These are phyloP conservation scores for Brachionus sp. DNA, from an alignment of 1,140 invertebrate species.

Conservation along the genomic window DNA sequence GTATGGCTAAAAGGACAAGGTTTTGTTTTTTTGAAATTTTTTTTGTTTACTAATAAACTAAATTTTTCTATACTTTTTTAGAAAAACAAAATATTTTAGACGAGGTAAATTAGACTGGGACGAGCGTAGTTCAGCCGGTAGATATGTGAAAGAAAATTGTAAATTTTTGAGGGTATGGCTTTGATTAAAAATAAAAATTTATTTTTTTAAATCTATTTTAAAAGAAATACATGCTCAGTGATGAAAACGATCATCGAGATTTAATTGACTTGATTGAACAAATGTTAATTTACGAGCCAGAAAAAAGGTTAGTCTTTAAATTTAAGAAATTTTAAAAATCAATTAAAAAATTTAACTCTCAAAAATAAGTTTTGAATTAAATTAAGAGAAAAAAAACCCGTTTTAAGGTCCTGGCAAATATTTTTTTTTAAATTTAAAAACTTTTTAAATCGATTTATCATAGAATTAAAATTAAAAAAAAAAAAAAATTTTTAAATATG, in stretches of 20 bases:
- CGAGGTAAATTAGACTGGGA: constrained; percentile 58
- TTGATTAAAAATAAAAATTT: not conserved
- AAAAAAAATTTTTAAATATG: too few relatives aligned
- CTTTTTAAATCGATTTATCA: too few relatives aligned
- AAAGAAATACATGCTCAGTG: constrained; percentile 73
- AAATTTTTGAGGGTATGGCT: constrained; percentile 71
- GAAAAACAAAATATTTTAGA: constrained; percentile 59
- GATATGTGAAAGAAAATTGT: constrained; percentile 73
- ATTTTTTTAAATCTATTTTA: not conserved
- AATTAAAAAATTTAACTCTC: constrained; percentile 57
- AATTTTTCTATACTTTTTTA: constrained; percentile 32
- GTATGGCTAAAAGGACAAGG: constrained; percentile 85
- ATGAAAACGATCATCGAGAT: constrained; percentile 78
- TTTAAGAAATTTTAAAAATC: constrained; percentile 72
- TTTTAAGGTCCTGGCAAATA: too few relatives aligned
- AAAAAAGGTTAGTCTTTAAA: constrained; percentile 84
- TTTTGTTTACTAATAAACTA: not conserved
- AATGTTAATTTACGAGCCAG: constrained; percentile 40
- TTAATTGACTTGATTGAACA: constrained; percentile 81
- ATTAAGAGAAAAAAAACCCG: too few relatives aligned
- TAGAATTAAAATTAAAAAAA: too few relatives aligned
- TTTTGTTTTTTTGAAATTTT: not conserved
- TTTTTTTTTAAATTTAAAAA: too few relatives aligned
- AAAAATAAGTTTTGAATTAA: not conserved
- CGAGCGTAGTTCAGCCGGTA: constrained; percentile 52